phyloP scores from a whole-genome alignment of 1,140 invertebrate genomes.

The Zaprionus ornatus region DNA sequence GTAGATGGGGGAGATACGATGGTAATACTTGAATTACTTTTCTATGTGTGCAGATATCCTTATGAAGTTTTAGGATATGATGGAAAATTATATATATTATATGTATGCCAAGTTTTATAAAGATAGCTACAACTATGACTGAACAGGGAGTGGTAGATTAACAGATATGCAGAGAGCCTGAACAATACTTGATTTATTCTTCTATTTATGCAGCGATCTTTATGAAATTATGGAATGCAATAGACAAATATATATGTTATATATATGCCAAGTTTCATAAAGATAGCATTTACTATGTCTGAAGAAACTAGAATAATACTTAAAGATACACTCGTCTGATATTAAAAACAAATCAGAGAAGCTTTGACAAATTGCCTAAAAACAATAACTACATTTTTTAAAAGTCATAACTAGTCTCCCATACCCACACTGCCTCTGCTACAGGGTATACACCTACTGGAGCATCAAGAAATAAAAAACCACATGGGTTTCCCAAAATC shows the following conservation, averaged over 20 bases:
- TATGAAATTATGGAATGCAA: not conserved
- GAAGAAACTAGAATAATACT: not conserved
- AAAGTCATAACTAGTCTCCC: too few species aligned
- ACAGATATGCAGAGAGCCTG: not conserved
- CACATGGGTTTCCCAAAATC: constrained; percentile 42
- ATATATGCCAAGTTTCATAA: not conserved
- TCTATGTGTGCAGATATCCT: too few species aligned
- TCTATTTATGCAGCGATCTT: not conserved
- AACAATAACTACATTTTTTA: too few species aligned
- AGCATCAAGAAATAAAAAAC: constrained; percentile 31
- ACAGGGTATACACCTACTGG: constrained; percentile 15
- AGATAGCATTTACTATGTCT: not conserved
- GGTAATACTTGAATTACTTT: too few species aligned
- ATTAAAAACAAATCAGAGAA: not conserved
- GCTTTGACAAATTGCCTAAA: not conserved
- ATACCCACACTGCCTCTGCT: not conserved
- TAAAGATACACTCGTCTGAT: not conserved
- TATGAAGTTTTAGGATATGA: fast-evolving
- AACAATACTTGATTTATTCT: not conserved
- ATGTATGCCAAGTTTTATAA: too few species aligned
- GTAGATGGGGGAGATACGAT: not conserved
- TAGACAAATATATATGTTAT: not conserved
- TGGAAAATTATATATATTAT: too few species aligned
- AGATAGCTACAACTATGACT: too few species aligned
- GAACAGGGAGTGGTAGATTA: too few species aligned